phyloP scores from a whole-genome alignment of 2,797 vertebrate genomes.

The Galaxias olidus region DNA sequence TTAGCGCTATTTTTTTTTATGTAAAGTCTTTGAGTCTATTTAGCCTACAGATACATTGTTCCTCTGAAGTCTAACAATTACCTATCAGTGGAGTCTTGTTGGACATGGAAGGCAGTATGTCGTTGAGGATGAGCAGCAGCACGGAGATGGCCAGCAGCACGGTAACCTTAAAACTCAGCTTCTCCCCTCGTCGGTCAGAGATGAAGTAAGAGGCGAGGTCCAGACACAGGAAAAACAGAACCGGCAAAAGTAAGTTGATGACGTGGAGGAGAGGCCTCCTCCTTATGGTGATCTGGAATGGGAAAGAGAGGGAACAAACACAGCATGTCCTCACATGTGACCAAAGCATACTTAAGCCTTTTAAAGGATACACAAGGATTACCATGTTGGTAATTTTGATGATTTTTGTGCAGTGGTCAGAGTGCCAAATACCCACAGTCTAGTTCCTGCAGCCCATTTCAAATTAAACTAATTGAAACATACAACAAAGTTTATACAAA shows the following conservation, averaged over 20 bases:
- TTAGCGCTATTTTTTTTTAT: too few relatives aligned
- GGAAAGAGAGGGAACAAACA: not conserved
- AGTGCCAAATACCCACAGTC: too few relatives aligned
- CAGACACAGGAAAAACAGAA: conserved; percentile 76
- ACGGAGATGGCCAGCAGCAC: conserved; percentile 82
- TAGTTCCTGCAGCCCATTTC: not conserved
- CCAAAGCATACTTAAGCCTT: too few relatives aligned
- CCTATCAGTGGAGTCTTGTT: conserved; percentile 78
- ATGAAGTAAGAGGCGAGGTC: conserved; percentile 79
- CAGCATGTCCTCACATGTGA: not conserved
- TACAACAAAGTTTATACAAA: too few relatives aligned
- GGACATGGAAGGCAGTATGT: conserved; percentile 82
- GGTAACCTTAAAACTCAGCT: conserved; percentile 81
- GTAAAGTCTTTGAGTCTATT: too few relatives aligned
- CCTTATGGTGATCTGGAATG: conserved; percentile 72
- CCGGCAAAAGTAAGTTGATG: conserved; percentile 80
- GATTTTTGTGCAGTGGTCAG: too few relatives aligned
- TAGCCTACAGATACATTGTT: too few relatives aligned
- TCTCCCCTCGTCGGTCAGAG: conserved; percentile 73
- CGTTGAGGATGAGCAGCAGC: conserved; percentile 81
- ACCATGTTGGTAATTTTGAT: too few relatives aligned
- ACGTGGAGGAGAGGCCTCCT: conserved; percentile 76
- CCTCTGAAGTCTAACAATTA: conserved; percentile 55
- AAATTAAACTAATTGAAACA: too few relatives aligned
- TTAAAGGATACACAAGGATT: too few relatives aligned